Evolutionary conservation across 2,888 invertebrate genomes (phyloP), one percentile per base, ranked within the genome.

Genomic region (Mylabris sibirica): DNA sequence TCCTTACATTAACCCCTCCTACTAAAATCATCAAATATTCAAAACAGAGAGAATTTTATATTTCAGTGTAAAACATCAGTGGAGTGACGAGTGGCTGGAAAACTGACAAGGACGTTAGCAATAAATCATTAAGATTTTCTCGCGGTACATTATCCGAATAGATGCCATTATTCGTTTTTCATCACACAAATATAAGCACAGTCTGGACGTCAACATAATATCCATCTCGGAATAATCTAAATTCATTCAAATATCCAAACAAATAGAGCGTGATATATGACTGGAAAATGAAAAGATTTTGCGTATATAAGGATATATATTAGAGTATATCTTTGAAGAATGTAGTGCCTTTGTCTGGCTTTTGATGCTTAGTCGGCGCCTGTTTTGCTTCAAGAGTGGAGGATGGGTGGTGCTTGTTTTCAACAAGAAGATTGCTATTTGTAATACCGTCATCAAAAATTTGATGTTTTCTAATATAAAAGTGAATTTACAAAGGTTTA

Each of bases 221-320:
- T 78, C 78, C 79, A 78, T 76, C 77, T 78, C 72, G 76, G 77
- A 78, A 78, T 81, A 79, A 81, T 80, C 78, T 75, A 79, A 81
- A 80, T 79, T 78, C 78, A 78, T 79, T 80, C 77, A 79, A 79
- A 81, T 79, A 77, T 79, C 76, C 74, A 73, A 49, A 66, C 74
- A 73, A 74, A 77, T 72, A 73, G 72, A 71, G 74, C 71, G 73
- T 79, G 78, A 78, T 77, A 75, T 78, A 78, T 77, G 76, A 73
- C 67, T 71, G 70, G 68, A 73, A 77, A 77, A 76, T 74, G 78
- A 76, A 76, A 78, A 67, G 67, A 67, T 67, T 70, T 26, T 44
- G 64, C 61, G 64, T 70, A 67, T 71, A 17, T 20, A 49, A 20
- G 2, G 2, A 49, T 49, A 20, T 20, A 49, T 49, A 49, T 49